Conservation (phyloP, 2,888 invertebrate species). For the Nebria brevicollis region DNA sequence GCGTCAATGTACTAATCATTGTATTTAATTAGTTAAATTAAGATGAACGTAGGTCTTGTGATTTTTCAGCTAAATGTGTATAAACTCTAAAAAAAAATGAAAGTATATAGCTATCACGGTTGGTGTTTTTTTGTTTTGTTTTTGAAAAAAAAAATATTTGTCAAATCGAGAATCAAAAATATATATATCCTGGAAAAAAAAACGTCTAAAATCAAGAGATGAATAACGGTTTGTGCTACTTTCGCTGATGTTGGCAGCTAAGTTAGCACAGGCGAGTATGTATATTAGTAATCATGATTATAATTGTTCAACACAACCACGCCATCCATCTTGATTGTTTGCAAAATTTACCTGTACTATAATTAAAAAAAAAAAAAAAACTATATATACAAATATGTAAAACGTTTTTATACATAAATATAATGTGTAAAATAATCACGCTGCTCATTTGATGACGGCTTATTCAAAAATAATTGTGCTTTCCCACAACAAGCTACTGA, state of each 20-base stretch:
- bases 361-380: too few relatives aligned
- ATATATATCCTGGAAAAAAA: neutral
- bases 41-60: conserved; percentile 47
- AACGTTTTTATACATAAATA: conserved; percentile 62
- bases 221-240: neutral
- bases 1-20: conserved; percentile 38
- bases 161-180: neutral
- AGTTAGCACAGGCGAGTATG: neutral
- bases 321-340: conserved; percentile 49
- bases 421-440: conserved; percentile 57
- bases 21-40: conserved; percentile 45
- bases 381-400: conserved; percentile 58
- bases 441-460: conserved; percentile 7
- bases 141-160: neutral
- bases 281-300: neutral
- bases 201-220: neutral
- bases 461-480: conserved; percentile 14
- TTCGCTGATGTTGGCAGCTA: neutral
- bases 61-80: conserved; percentile 48
- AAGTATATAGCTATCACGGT: conserved; percentile 22
- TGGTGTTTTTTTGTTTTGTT: conserved; percentile 27
- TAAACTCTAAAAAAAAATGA: neutral
- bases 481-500: neutral
- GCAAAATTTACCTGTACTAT: conserved; percentile 58
- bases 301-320: conserved; percentile 30